Evolutionary conservation across 2,113 vertebrate genomes (phyloP), one percentile per base, ranked within the genome.

Genomic region (Hystrix brachyura): DNA sequence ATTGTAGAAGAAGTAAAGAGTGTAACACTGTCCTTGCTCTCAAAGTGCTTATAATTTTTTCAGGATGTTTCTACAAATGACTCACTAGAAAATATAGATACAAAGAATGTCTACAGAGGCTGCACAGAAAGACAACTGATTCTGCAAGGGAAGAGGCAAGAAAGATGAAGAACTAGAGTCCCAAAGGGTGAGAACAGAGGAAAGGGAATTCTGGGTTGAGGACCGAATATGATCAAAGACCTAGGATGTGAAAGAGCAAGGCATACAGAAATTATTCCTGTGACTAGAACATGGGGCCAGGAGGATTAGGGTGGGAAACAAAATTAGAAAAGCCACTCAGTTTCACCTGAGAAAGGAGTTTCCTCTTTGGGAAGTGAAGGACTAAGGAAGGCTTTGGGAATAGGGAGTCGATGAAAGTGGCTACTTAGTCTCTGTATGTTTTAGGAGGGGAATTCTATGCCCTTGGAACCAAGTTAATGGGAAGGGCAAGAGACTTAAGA

Each of bases 381-480:
- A 29, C 11, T 71, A 71, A 74, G 21, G n/a, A 72, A 90, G 59
- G 17, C 1, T 62, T 80, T 32, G 3, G 12, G 25, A 9, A 67
- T 60, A 57, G n/a, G 29, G 7, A 83, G 3, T 18, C 48, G 19
- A 65, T 1, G 0, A 90, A 88, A 2, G 79, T 74, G 27, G 8
- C 29, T 72, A 81, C 21, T 78, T 38, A 48, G 38, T 90, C 55
- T 94, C 57, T 83, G 1, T 19, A 51, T 48, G 8, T 71, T 32
- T 29, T 57, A 85, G 46, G 46, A 93, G 91, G 64, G 71, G 69
- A 96, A 88, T 51, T 93, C 32, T 65, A 81, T 43, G 48, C 38
- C 46, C 65, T 25, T 53, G 17, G 55, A 82, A 82, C 32, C 59
- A 10, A 62, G 67, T 51, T n/a, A 38, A 67, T 13, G 1, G 2